Conservation (phyloP, 2,797 vertebrate species). For the Stomatorhinus walkeri region DNA sequence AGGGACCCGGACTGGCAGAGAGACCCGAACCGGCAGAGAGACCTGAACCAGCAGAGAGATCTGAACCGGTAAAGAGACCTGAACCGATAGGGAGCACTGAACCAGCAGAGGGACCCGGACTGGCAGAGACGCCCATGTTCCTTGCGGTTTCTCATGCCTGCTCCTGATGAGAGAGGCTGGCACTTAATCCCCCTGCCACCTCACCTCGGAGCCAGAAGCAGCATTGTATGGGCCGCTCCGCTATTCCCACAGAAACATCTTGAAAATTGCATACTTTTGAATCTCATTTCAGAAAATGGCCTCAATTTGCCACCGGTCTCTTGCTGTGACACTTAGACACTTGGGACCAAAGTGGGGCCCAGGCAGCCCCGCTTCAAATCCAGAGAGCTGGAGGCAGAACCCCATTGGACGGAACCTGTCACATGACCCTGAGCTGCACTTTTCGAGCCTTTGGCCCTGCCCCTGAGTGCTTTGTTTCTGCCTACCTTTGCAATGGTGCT, state of each 20-base stretch:
- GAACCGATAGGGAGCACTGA: too few species aligned
- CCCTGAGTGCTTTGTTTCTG: background rate
- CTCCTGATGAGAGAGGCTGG: background rate
- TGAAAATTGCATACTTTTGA: slow-evolving; percentile 4
- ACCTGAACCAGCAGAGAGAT: background rate
- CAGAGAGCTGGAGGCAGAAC: background rate
- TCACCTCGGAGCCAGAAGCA: background rate
- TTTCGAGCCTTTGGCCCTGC: background rate
- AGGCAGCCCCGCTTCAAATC: background rate
- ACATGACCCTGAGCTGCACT: background rate
- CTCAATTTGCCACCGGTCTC: slow-evolving; percentile 14
- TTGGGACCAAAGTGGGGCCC: background rate
- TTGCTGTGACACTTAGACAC: background rate
- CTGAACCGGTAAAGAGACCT: background rate
- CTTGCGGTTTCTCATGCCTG: background rate
- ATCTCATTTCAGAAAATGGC: slow-evolving; percentile 19
- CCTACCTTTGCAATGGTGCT: background rate
- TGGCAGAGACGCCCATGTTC: background rate
- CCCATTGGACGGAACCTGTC: background rate
- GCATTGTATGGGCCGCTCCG: background rate
- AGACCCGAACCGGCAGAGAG: background rate
- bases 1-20: background rate
- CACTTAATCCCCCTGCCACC: background rate
- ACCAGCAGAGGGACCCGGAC: background rate
- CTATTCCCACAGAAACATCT: background rate